phyloP scores from a whole-genome alignment of 2,888 invertebrate species.

The Glyphotaelius pellucidus region DNA sequence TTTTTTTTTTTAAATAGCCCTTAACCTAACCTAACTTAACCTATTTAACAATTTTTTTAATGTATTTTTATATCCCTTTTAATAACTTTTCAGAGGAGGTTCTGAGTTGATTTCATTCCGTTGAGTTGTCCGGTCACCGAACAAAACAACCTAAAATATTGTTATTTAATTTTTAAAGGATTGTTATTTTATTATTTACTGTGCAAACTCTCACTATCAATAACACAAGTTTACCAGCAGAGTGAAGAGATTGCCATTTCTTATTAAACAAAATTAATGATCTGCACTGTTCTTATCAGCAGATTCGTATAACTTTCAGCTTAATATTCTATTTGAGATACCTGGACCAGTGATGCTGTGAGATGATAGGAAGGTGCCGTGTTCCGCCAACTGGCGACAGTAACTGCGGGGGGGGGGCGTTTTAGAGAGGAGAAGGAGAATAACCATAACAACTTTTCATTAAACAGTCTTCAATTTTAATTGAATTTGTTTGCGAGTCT shows the following conservation, averaged over 20 bases:
- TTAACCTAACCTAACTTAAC: too few relatives aligned
- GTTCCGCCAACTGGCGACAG: constrained; percentile 69
- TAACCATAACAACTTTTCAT: constrained; percentile 66
- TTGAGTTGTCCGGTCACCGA: too few relatives aligned
- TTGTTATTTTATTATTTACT: background rate
- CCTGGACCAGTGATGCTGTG: constrained; percentile 22
- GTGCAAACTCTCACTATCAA: background rate
- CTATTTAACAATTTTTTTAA: too few relatives aligned
- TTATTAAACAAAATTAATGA: background rate
- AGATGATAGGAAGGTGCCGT: background rate
- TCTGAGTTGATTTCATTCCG: too few relatives aligned
- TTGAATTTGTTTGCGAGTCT: constrained; percentile 62
- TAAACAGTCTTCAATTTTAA: constrained; percentile 63
- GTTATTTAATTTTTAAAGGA: background rate
- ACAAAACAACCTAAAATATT: background rate
- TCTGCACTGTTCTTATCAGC: background rate
- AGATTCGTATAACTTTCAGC: background rate
- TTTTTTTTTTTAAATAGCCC: too few relatives aligned
- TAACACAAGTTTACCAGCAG: background rate
- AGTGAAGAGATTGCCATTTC: background rate
- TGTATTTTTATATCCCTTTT: too few relatives aligned
- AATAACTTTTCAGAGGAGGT: too few relatives aligned
- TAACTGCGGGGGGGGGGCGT: constrained; percentile 66
- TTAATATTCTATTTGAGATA: constrained; percentile 34
- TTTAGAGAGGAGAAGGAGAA: constrained; percentile 52